A percentile compares a stretch with the other conserved stretches of the same genome.
These are phyloP conservation scores for Champsocephalus esox DNA, from an alignment of 2,797 vertebrate genomes.

Conservation along the genomic window DNA sequence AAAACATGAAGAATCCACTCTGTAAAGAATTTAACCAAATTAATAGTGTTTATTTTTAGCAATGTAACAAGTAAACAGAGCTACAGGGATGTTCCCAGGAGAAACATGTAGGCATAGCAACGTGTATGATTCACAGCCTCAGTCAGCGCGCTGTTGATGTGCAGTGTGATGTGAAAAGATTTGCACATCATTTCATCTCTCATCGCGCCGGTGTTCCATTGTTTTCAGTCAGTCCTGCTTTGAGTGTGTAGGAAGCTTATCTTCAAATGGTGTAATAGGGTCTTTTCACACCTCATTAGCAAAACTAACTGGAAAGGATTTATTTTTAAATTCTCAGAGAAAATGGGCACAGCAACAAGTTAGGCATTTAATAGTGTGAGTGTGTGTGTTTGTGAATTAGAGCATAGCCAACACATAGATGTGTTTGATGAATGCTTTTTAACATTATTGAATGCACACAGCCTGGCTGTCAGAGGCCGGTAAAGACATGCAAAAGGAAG, in stretches of 20 bases:
- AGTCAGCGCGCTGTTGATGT: conserved; percentile 32
- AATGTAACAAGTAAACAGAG: conserved; percentile 13
- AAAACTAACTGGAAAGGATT: conserved; percentile 67
- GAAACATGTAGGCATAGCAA: conserved; percentile 33
- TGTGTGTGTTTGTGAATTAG: not conserved
- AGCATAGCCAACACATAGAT: conserved; percentile 34
- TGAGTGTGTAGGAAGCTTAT: conserved; percentile 78
- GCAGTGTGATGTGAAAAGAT: conserved; percentile 57
- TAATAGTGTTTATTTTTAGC: not conserved
- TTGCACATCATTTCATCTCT: conserved; percentile 68
- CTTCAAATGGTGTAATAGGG: conserved; percentile 70
- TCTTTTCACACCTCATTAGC: conserved; percentile 84
- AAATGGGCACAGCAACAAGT: conserved; percentile 33
- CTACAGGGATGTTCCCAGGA: conserved; percentile 33
- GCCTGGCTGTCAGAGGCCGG: conserved; percentile 11
- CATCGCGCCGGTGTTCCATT: conserved; percentile 63
- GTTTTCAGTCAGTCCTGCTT: conserved; percentile 68
- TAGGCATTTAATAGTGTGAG: not conserved
- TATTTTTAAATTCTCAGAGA: conserved; percentile 55
- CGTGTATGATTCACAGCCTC: conserved; percentile 40
- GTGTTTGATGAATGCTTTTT: conserved; percentile 39
- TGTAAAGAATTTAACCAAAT: not conserved
- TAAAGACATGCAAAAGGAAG: conserved; percentile 7
- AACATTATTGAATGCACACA: conserved; percentile 15
- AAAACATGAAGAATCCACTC: not conserved